Base-by-base conservation (phyloP, 2,888 invertebrate species). In the Julus scanicus region DNA sequence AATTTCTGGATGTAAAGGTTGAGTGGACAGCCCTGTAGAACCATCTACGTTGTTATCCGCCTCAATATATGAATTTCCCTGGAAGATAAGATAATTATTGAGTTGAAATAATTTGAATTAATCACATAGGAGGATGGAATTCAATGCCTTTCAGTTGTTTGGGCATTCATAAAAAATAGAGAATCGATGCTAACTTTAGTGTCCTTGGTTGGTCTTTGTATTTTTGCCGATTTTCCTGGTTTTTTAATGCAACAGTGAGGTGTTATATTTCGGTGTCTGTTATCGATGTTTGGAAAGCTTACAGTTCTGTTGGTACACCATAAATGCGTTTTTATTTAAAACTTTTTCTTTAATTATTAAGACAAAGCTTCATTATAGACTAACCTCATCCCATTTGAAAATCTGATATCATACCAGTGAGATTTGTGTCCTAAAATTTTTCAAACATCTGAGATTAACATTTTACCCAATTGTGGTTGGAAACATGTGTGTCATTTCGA, bases 251-350 rank as follows among this genome's bases (percentile, higher is more conserved):
- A 88, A 15, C 57, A 53, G 40, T 84, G 88, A n/a, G 29, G 87
- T n/a, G 87, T 87, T 5, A 87, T 87, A 39, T 85, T 84, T 13
- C 85, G 84, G 4, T 88, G 84, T 39, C 88, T 20, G 11, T 44
- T 49, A 37, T 88, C 88, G 49, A 88, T 88, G 49, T 88, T 88
- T 2, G 88, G 88, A 53, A 88, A 88, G 84, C 63, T 88, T 20
- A 85, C 84, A 48, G 88, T 84, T 86, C 86, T 86, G 53, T 37
- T n/a, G n/a, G 49, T 49, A 84, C 37, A 84, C 44, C 5, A 8
- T 44, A 44, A 8, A 44, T 44, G 2, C 44, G 1, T 29, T 29
- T 29, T 29, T 29, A 29, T 29, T 29, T 29, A 29, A 29, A 29
- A 29, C 0, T 29, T 1, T 29, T 29, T 29, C 29, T 29, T 29